Evolutionary conservation across 2,888 invertebrate genomes (phyloP), one percentile per base, ranked within the genome.

Genomic region (Notodonta ziczac): DNA sequence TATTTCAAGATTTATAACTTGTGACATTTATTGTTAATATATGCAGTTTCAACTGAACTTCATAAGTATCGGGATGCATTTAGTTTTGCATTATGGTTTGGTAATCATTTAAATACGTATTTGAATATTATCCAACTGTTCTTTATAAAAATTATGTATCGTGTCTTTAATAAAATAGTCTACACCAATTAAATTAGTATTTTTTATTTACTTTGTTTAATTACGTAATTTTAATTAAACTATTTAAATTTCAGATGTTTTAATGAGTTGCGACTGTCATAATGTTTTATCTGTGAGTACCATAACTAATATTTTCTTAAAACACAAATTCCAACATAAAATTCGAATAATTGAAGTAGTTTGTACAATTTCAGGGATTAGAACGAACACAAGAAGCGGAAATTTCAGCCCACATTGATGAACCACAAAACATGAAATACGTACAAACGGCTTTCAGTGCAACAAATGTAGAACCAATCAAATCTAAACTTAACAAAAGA

Each of bases 311-410:
- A 32, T 4, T 14, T 3, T n/a, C 12, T 40, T 44, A 46, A 48
- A 13, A 16, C 2, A 16, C 5, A 2, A 46, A 24, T 9, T 44
- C 13, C 9, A 35, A 55, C 58, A 16, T 48, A 61, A 59, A 16
- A 50, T 57, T 35, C 46, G 62, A 63, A 69, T 51, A 67, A 64
- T 75, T 61, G 62, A 65, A 75, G 76, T 64, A 75, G 73, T 61
- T 66, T 62, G 35, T 62, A 24, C 35, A 48, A 62, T 75, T 75
- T 57, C 67, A 73, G 73, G 46, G 9, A 4, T n/a, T 8, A 0
- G 46, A 54, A 59, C 54, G 46, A 8, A 12, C 16, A 13, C 5
- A 2, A 32, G 5, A 52, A 52, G 10, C 32, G 32, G 52, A 52
- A 52, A 35, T 4, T 51, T 51, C 24, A 48, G 14, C 5, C 4